Conservation (phyloP, 2,888 invertebrate species). For the Drosophila lutescens region DNA sequence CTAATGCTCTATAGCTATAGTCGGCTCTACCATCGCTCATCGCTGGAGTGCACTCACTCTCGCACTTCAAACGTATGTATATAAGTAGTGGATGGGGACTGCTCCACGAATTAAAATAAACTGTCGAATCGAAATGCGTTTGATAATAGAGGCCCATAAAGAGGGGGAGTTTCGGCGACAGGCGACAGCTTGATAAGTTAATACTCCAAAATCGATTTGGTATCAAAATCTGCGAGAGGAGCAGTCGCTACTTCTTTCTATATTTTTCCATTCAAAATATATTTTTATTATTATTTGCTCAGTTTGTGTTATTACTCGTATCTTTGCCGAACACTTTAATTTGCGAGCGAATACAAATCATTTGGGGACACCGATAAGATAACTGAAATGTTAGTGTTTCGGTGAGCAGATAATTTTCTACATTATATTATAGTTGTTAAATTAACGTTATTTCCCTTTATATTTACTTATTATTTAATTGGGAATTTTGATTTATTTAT, state of each 20-base stretch:
- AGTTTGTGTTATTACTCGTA: slow-evolving; percentile 2
- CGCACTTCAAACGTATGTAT: slow-evolving; percentile 4
- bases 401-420: not conserved
- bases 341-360: slow-evolving; percentile 10
- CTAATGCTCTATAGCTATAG: slow-evolving; percentile 24
- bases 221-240: slow-evolving; percentile 11
- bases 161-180: slow-evolving; percentile 2
- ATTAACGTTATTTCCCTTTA: not conserved
- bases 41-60: slow-evolving; percentile 40
- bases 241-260: slow-evolving; percentile 6
- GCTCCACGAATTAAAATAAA: slow-evolving; percentile 52
- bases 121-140: slow-evolving; percentile 49
- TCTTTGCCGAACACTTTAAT: slow-evolving; percentile 19
- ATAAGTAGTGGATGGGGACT: slow-evolving; percentile 2
- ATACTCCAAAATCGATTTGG: slow-evolving; percentile 38
- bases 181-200: slow-evolving; percentile 47
- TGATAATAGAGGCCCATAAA: slow-evolving; percentile 43
- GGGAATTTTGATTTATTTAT: slow-evolving; percentile 3
- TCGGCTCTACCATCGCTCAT: not conserved
- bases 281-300: slow-evolving; percentile 4
- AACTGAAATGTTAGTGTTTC: not conserved
- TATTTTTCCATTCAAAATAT: not conserved
- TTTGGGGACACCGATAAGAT: slow-evolving; percentile 26
- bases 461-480: not conserved
- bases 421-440: not conserved